Percentiles rank a stretch among this genome's conserved stretches.
Conservation (phyloP, 2,113 vertebrate species). For the Thermophis baileyi region DNA sequence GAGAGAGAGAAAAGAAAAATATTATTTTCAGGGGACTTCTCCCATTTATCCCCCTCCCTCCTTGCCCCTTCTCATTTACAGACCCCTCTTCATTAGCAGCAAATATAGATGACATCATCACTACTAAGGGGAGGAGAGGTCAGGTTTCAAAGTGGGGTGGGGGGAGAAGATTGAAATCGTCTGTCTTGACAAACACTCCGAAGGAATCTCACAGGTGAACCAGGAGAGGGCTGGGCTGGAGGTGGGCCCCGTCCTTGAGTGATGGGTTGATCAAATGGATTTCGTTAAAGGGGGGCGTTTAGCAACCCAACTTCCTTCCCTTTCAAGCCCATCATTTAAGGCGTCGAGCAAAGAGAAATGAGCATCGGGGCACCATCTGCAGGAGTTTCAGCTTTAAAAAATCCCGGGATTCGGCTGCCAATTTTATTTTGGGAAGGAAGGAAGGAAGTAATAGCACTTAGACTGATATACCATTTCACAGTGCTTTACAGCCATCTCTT, state of each 20-base stretch:
- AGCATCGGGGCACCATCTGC: not conserved
- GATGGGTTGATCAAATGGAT: slow-evolving; percentile 6
- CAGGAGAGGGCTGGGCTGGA: not conserved
- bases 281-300: slow-evolving; percentile 18
- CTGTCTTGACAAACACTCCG: slow-evolving; percentile 34
- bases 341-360: not conserved
- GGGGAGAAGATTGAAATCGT: not conserved
- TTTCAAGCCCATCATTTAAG: not conserved
- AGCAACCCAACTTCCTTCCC: not conserved
- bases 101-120: slow-evolving; percentile 51
- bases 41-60: not conserved
- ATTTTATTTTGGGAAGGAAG: not conserved
- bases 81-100: slow-evolving; percentile 27
- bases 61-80: not conserved
- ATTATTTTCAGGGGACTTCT: not conserved
- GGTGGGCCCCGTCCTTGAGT: not conserved
- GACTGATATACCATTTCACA: too few species aligned
- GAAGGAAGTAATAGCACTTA: too few species aligned
- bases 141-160: slow-evolving; percentile 5
- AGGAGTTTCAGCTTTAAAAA: not conserved
- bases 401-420: not conserved
- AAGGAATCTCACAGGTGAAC: slow-evolving; percentile 40
- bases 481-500: too few species aligned
- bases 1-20: not conserved
- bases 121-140: slow-evolving; percentile 38